These are phyloP conservation scores for Leptopilina syphax DNA, from an alignment of 2,888 invertebrate species.

Conservation along the genomic window DNA sequence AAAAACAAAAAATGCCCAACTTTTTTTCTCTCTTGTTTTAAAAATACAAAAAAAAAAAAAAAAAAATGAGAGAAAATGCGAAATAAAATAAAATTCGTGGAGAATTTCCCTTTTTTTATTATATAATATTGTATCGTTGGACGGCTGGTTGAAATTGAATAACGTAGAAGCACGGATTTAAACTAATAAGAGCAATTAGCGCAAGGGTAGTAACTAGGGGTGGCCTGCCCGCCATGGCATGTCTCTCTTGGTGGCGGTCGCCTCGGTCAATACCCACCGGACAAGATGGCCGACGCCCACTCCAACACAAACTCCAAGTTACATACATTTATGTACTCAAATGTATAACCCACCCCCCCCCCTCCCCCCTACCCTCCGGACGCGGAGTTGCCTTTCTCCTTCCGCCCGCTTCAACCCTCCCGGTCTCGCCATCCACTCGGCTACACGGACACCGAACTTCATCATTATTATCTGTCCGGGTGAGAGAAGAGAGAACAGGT, in stretches of 20 bases:
- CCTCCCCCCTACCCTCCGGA: constrained; percentile 66
- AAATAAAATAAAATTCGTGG: not conserved
- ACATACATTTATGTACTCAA: constrained; percentile 77
- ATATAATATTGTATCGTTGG: constrained; percentile 9
- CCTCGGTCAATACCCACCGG: constrained; percentile 77
- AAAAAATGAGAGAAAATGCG: not conserved
- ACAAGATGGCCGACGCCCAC: constrained; percentile 77
- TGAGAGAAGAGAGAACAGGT: constrained; percentile 61
- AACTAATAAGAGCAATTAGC: constrained; percentile 75
- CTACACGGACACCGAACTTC: constrained; percentile 75
- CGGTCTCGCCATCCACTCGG: constrained; percentile 69
- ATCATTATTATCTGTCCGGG: constrained; percentile 74
- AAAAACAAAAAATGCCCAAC: no score
- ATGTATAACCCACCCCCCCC: constrained; percentile 73
- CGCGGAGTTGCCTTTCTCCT: constrained; percentile 69
- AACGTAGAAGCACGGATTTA: constrained; percentile 61
- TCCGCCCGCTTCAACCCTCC: constrained; percentile 66
- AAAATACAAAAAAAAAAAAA: not conserved
- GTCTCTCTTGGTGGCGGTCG: constrained; percentile 72
- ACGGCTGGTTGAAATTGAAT: constrained; percentile 54
- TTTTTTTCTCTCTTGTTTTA: not conserved
- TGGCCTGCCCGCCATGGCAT: constrained; percentile 72
- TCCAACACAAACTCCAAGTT: constrained; percentile 76
- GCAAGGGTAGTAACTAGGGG: constrained; percentile 69
- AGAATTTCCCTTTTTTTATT: not conserved